Evolutionary conservation across 1,140 invertebrate species (phyloP), one percentile per base, ranked within the genome.

Genomic region (Ooceraea biroi): DNA sequence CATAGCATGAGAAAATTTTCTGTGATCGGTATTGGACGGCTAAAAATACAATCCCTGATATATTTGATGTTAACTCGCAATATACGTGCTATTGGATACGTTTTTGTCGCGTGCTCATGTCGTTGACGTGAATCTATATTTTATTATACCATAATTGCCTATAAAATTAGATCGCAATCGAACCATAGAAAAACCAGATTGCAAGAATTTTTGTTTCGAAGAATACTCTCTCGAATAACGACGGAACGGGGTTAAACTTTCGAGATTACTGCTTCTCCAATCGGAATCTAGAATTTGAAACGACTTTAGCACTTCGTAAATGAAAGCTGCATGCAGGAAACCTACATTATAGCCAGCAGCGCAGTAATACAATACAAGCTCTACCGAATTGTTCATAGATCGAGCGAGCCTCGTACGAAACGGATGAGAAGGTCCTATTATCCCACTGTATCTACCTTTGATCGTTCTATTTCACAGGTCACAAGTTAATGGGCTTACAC

Each of bases 261-360:
- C 10, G 14, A 14, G 50, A 82, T 72, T 84, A 82, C 11, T 46
- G 2, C 12, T 48, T 30, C 22, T 72, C n/a, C 27, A 30, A 78
- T 7, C 36, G 7, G 36, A 36, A 7, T 36, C 10, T 14, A 77
- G 19, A 82, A 82, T 63, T 25, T 2, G 44, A 25, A 65, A 63
- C 12, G 25, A 80, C 63, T 71, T 83, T 83, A 85, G 41, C 30
- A 82, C 22, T 48, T 83, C 63, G 63, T 85, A 85, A 85, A 76
- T 77, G 48, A 71, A 83, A 48, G 46, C 44, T 63, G 41, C 14
- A 0, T 61, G 57, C 41, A 60, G 71, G 73, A 63, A 76, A 30
- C 58, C 27, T 36, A n/a, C n/a, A n/a, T 4, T 46, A 69, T 36
- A 17, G 25, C 57, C 55, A 41, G 50, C 60, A 71, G 58, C 22